These are phyloP conservation scores for Lasioglossum leucozonium DNA, from an alignment of 2,888 invertebrate genomes.

Conservation along the genomic window DNA sequence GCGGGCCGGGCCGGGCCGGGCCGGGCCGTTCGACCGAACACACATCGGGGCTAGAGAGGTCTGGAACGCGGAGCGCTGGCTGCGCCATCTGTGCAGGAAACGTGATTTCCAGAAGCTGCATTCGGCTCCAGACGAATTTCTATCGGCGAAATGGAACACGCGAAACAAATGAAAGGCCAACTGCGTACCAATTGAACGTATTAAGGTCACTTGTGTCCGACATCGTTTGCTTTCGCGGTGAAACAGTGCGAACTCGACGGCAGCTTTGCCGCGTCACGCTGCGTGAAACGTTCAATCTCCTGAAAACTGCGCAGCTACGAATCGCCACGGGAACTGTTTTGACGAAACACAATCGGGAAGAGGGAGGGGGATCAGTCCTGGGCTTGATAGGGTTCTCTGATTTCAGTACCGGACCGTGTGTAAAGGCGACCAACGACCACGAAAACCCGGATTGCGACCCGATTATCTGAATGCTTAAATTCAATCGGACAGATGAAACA, in stretches of 20 bases:
- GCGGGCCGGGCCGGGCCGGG: neutral
- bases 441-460: neutral
- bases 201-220: constrained; percentile 41
- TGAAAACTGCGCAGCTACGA: neutral
- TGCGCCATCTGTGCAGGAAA: constrained; percentile 7
- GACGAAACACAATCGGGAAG: neutral
- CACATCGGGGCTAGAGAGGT: neutral
- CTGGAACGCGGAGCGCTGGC: neutral
- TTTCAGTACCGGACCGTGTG: neutral
- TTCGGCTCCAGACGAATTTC: constrained; percentile 8
- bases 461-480: neutral
- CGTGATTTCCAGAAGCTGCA: constrained; percentile 28
- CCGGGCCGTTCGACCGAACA: neutral
- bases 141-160: constrained; percentile 31
- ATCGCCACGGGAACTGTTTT: neutral
- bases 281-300: constrained; percentile 27
- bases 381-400: neutral
- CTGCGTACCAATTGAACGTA: constrained; percentile 35
- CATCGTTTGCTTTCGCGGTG: constrained; percentile 19
- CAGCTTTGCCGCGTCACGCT: neutral
- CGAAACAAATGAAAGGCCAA: constrained; percentile 13
- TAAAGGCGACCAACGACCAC: neutral
- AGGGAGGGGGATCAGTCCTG: no score
- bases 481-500: neutral
- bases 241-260: constrained; percentile 12